Base-by-base conservation (phyloP, 2,888 invertebrate genomes). In the Eretmocerus hayati region DNA sequence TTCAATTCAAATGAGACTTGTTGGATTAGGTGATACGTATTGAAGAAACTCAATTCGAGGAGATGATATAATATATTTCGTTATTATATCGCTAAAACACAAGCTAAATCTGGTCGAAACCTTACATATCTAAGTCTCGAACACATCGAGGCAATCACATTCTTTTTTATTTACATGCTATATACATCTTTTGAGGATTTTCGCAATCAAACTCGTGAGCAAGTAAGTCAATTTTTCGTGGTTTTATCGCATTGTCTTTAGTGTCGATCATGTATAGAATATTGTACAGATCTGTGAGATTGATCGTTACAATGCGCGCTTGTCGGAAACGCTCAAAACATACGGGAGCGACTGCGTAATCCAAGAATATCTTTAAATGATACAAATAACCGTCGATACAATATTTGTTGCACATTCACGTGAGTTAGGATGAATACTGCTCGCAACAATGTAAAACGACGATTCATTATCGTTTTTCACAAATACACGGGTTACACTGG, bases 61-160 rank as follows among this genome's bases (percentile, higher is more conserved):
- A 59, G 59, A 58, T 59, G 63, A 62, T 67, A 66, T 68, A 67
- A 67, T 68, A 67, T 68, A 68, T 67, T 62, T 64, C 57, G 59
- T 65, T 68, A 65, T 65, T 65, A 65, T 65, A 64, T 66, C 65
- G 65, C 63, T 65, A 62, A 61, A 67, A 68, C 66, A 66, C 66
- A 66, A 66, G 65, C 63, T 62, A 63, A 64, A 61, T 63, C 59
- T 58, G 58, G 59, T 58, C 59, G 62, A 60, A 47, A 54, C 59
- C 58, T 59, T 65, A 63, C 61, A 60, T 60, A 62, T 58, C 59
- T 63, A 62, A 56, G 21, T 38, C 38, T 62, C 58, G 58, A 56
- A 59, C 58, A 62, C 58, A 59, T 60, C 62, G 55, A 63, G 59
- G 62, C 59, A 66, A 68, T 68, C 68, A 69, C 68, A 69, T 60